These are phyloP conservation scores for Crambe crambe DNA, from an alignment of 37 sponge, comb jelly and placozoan species.

Conservation along the genomic window DNA sequence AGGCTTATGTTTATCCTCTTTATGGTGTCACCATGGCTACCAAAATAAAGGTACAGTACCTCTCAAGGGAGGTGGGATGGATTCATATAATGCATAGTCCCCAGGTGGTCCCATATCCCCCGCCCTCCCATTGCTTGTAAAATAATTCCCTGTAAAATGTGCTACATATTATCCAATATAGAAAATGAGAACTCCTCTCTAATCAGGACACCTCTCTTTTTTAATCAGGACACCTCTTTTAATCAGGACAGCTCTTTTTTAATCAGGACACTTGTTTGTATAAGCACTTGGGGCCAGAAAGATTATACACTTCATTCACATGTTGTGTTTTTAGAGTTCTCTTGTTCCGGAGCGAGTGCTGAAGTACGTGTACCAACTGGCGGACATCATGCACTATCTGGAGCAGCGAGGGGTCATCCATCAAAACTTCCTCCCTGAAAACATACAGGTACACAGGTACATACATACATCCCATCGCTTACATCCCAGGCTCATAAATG, in stretches of 20 bases:
- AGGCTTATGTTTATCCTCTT: conserved; percentile 43
- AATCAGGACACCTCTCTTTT: too few species aligned
- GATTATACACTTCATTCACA: neutral
- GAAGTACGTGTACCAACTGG: conserved; percentile 38
- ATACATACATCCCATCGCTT: neutral
- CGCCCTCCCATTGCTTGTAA: too few species aligned
- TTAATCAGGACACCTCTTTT: too few species aligned
- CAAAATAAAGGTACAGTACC: conserved; percentile 29
- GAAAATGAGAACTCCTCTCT: too few species aligned
- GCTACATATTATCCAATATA: too few species aligned
- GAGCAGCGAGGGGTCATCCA: conserved; percentile 49
- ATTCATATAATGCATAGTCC: neutral
- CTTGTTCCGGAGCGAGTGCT: conserved; percentile 23
- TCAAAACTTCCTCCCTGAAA: conserved; percentile 37
- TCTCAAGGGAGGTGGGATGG: too few species aligned
- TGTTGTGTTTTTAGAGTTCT: neutral
- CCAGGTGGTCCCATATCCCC: neutral
- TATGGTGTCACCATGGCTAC: conserved; percentile 53
- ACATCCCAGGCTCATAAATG: too few species aligned
- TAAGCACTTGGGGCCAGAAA: too few species aligned
- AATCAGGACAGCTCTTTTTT: too few species aligned
- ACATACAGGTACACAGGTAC: conserved; percentile 24
- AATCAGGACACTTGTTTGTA: neutral
- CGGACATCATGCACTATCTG: conserved; percentile 29
- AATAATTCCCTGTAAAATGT: too few species aligned